These are phyloP conservation scores for Solen grandis DNA, from an alignment of 1,140 invertebrate species.

Conservation along the genomic window DNA sequence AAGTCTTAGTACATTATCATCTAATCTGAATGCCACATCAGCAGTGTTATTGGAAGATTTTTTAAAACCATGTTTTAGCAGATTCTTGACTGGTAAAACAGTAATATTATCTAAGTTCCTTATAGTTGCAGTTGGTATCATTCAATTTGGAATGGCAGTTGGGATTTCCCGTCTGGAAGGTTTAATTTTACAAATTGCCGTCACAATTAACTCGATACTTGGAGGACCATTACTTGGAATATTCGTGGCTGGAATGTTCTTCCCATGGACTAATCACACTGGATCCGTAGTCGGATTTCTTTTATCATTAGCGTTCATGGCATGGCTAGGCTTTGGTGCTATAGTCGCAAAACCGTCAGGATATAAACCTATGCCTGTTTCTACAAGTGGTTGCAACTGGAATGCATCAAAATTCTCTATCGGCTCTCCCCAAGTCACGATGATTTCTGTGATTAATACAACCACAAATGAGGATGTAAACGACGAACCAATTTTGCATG, in stretches of 20 bases:
- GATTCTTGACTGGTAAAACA: constrained; percentile 86
- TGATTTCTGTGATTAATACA: neutral
- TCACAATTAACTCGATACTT: constrained; percentile 76
- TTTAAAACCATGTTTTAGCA: constrained; percentile 85
- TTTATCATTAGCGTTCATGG: constrained; percentile 85
- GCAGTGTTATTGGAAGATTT: constrained; percentile 94
- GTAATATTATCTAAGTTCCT: constrained; percentile 87
- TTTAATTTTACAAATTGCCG: constrained; percentile 83
- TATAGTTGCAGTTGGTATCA: constrained; percentile 45
- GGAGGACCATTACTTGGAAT: constrained; percentile 75
- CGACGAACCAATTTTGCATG: constrained; percentile 3
- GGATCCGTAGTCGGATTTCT: constrained; percentile 88
- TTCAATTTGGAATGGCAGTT: too few species aligned
- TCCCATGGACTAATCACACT: constrained; percentile 82
- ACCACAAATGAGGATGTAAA: constrained; percentile 8
- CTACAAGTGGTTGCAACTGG: constrained; percentile 68
- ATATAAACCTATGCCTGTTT: constrained; percentile 84
- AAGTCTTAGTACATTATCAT: too few species aligned
- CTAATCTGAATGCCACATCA: constrained; percentile 93
- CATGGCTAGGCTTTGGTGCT: constrained; percentile 91
- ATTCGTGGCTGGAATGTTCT: constrained; percentile 78
- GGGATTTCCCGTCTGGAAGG: neutral
- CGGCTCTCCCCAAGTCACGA: neutral
- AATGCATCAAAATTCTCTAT: constrained; percentile 34
- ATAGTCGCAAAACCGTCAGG: constrained; percentile 83